Evolutionary conservation across 2,797 vertebrate species (phyloP).

Genomic region (Eidolon dupreanum): DNA sequence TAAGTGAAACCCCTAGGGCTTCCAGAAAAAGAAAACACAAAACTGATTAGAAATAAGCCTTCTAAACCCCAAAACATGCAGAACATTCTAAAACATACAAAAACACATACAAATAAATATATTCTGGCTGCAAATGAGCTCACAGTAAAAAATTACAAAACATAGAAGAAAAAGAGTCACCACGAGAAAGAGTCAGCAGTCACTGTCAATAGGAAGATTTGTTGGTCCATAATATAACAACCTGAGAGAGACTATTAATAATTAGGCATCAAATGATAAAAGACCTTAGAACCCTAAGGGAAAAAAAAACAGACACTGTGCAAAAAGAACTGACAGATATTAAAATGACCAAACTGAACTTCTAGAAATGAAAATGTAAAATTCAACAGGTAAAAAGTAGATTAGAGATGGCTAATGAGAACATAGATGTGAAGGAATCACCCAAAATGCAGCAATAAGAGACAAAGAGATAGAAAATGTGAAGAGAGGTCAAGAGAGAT

Average conservation of each 20-base stretch:
- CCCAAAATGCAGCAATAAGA: not conserved
- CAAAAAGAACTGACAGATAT: not conserved
- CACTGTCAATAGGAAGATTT: not conserved
- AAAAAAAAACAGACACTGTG: not conserved
- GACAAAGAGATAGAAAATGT: not conserved
- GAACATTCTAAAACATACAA: not conserved
- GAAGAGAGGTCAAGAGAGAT: not conserved
- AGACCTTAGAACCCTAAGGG: not conserved
- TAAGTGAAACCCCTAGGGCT: not conserved
- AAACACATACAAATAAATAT: not conserved
- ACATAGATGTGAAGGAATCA: not conserved
- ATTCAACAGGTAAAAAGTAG: not conserved
- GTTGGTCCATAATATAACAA: not conserved
- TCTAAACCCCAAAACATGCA: not conserved
- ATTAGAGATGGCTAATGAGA: not conserved
- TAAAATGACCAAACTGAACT: not conserved
- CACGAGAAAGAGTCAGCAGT: not conserved
- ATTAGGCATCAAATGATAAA: not conserved
- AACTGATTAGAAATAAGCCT: slow-evolving; percentile 3
- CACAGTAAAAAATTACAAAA: not conserved
- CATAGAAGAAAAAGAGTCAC: not conserved
- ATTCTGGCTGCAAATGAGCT: slow-evolving; percentile 23
- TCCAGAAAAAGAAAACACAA: slow-evolving; percentile 3
- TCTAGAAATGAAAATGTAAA: slow-evolving; percentile 40
- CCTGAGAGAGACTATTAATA: not conserved